phyloP scores from a whole-genome alignment of 2,113 vertebrate genomes.

The Campylomormyrus tamandua region DNA sequence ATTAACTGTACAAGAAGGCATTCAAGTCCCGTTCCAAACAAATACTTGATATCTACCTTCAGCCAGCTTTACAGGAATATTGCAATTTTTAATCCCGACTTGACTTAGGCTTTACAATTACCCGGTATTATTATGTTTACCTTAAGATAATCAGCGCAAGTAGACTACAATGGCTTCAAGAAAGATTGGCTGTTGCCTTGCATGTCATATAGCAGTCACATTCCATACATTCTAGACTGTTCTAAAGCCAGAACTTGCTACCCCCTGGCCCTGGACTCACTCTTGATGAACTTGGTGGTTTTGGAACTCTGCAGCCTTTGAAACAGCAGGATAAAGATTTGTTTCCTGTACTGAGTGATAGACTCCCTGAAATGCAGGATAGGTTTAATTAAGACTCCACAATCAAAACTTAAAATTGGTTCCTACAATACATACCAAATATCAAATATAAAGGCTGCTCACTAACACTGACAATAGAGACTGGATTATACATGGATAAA shows the following conservation, averaged over 20 bases:
- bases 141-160: not conserved
- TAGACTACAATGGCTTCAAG: not conserved
- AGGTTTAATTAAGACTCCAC: not conserved
- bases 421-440: not conserved
- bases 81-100: not conserved
- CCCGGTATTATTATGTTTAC: not conserved
- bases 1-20: not conserved
- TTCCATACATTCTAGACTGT: not conserved
- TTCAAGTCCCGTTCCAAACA: not conserved
- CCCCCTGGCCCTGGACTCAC: constrained; percentile 59
- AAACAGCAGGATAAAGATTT: constrained; percentile 96
- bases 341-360: constrained; percentile 87
- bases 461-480: not conserved
- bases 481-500: not conserved
- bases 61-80: not conserved
- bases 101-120: not conserved
- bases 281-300: constrained; percentile 98
- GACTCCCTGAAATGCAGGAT: constrained; percentile 66
- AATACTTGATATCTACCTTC: not conserved
- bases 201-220: not conserved
- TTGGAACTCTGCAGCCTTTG: constrained; percentile 97
- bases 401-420: not conserved
- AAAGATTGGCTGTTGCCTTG: not conserved
- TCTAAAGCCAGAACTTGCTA: not conserved
- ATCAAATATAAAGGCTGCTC: not conserved